Evolutionary conservation across 2,888 invertebrate species (phyloP).

Genomic region (Elgonia sp.): DNA sequence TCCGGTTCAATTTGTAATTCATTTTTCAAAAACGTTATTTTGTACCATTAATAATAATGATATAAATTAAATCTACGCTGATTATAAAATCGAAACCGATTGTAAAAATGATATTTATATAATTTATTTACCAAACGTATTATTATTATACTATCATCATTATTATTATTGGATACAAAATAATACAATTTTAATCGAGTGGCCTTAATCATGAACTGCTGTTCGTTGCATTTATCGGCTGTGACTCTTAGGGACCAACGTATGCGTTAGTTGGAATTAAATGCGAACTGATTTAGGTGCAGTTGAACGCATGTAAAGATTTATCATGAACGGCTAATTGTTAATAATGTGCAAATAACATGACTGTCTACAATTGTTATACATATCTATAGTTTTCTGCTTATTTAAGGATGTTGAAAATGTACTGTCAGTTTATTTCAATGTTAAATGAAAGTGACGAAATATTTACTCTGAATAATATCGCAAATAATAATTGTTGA

Average conservation of each 20-base stretch:
- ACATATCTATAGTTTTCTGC: conserved; percentile 62
- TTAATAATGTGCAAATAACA: conserved; percentile 58
- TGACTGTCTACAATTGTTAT: conserved; percentile 63
- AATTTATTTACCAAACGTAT: no score
- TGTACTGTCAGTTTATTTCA: conserved; percentile 34
- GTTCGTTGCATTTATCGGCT: conserved; percentile 87
- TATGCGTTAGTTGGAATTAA: conserved; percentile 79
- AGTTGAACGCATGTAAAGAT: conserved; percentile 48
- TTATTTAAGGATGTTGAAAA: conserved; percentile 50
- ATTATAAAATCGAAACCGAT: no score
- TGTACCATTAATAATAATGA: conserved; percentile 31
- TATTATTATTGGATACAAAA: conserved; percentile 69
- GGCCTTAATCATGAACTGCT: conserved; percentile 81
- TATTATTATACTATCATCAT: conserved; percentile 48
- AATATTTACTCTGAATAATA: no score
- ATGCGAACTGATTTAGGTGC: conserved; percentile 48
- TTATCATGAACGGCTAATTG: conserved; percentile 55
- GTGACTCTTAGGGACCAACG: conserved; percentile 87
- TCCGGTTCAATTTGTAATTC: conserved; percentile 34
- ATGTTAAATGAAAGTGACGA: background rate
- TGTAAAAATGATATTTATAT: no score
- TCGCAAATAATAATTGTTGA: no score
- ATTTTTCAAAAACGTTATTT: conserved; percentile 49
- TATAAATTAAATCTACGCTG: background rate
- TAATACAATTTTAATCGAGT: conserved; percentile 77